A percentile compares a stretch with the other conserved stretches of the same genome.
These are phyloP conservation scores for Nasalis larvatus DNA, from an alignment of 2,113 vertebrate genomes.

Conservation along the genomic window DNA sequence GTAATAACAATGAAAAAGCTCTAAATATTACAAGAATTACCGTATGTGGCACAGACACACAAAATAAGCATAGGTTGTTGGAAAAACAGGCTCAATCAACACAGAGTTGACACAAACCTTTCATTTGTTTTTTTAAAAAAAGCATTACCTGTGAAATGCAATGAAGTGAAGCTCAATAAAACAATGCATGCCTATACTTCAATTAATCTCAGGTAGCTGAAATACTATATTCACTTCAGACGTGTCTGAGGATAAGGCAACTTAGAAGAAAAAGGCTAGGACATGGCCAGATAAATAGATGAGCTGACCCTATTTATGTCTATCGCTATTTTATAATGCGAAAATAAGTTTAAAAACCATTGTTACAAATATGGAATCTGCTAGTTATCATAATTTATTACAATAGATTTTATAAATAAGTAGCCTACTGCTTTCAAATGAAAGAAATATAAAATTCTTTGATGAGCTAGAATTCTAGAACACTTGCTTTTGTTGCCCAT, in stretches of 20 bases:
- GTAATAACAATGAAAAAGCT: neutral
- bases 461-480: neutral
- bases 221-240: neutral
- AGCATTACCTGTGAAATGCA: neutral
- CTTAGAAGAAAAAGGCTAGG: constrained; percentile 10
- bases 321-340: neutral
- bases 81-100: neutral
- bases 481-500: neutral
- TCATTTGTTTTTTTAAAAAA: neutral
- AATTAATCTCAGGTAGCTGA: neutral
- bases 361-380: neutral
- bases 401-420: neutral
- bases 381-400: neutral
- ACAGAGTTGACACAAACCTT: neutral
- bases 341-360: constrained; percentile 35
- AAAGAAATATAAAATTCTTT: neutral
- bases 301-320: neutral
- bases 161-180: neutral
- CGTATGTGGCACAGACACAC: neutral
- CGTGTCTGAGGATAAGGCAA: neutral
- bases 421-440: neutral
- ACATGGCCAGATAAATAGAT: neutral
- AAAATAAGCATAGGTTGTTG: neutral
- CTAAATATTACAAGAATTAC: neutral
- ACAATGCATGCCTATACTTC: neutral